Conservation (phyloP, 1,140 invertebrate species). For the Frieseomelitta varia region DNA sequence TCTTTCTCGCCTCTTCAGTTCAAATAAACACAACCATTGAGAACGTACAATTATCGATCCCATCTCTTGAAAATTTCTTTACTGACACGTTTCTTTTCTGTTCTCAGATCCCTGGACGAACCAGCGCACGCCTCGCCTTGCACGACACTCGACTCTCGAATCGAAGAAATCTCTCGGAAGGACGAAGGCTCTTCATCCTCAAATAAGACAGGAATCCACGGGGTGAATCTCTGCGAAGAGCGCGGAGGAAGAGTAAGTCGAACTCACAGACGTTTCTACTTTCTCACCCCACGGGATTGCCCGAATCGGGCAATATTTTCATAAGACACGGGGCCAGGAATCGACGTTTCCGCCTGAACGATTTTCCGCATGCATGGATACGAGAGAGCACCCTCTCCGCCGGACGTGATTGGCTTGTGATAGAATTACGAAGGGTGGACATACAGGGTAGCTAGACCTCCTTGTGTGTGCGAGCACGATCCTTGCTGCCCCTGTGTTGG, state of each 20-base stretch:
- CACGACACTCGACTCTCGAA: not conserved
- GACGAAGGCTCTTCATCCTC: not conserved
- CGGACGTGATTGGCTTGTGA: slow-evolving; percentile 80
- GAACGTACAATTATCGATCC: too few relatives aligned
- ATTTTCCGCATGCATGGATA: slow-evolving; percentile 73
- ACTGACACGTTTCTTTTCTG: too few relatives aligned
- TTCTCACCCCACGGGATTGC: not conserved
- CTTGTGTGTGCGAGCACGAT: slow-evolving; percentile 34
- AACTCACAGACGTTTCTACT: slow-evolving; percentile 14
- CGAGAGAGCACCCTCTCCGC: slow-evolving; percentile 61
- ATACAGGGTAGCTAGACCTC: slow-evolving; percentile 54
- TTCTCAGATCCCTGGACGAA: too few relatives aligned
- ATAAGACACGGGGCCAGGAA: slow-evolving; percentile 62
- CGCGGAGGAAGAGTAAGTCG: not conserved
- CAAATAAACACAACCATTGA: too few relatives aligned
- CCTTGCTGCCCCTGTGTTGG: not conserved
- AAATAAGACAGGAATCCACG: too few relatives aligned
- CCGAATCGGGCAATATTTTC: slow-evolving; percentile 64
- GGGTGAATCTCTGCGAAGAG: too few relatives aligned
- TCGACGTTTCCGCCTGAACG: slow-evolving; percentile 69
- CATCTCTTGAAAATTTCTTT: too few relatives aligned
- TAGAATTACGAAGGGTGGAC: slow-evolving; percentile 78
- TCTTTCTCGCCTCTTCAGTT: too few relatives aligned
- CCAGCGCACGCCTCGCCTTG: not conserved
- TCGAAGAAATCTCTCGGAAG: not conserved